Evolutionary conservation across 2,888 invertebrate species (phyloP).

Genomic region (Lordiphosa fenestrarum): DNA sequence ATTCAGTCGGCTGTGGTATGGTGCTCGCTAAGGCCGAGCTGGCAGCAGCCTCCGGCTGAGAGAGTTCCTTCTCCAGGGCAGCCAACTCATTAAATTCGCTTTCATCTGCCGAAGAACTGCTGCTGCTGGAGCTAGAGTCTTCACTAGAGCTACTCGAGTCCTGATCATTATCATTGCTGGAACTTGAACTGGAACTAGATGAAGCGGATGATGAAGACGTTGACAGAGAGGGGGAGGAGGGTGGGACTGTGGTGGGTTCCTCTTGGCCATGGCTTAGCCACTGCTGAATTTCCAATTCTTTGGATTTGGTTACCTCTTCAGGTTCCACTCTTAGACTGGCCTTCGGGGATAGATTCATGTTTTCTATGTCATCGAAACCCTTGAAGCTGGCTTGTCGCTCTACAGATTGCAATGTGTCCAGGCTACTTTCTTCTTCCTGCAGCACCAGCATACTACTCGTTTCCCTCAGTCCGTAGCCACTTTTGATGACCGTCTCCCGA

Average conservation of each 20-base stretch:
- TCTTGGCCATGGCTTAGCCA: conserved; percentile 44
- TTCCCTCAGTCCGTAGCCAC: conserved; percentile 39
- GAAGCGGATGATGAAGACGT: conserved; percentile 30
- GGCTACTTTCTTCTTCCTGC: conserved; percentile 27
- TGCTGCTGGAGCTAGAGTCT: conserved; percentile 14
- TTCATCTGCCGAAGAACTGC: conserved; percentile 29
- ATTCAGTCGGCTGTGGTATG: too few relatives aligned
- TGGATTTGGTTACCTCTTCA: conserved; percentile 18
- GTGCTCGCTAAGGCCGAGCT: not conserved
- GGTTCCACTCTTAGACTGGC: conserved; percentile 36
- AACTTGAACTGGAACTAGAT: conserved; percentile 37
- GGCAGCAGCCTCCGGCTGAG: conserved; percentile 33
- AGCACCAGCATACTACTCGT: conserved; percentile 4
- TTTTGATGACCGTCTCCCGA: conserved; percentile 62
- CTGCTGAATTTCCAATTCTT: conserved; percentile 46
- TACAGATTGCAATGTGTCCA: conserved; percentile 39
- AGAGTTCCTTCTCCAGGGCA: conserved; percentile 73
- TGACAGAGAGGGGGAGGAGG: conserved; percentile 21
- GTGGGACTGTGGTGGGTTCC: conserved; percentile 4
- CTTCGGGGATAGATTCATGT: conserved; percentile 50
- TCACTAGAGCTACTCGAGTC: conserved; percentile 21
- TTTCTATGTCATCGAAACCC: conserved; percentile 62
- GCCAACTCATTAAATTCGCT: conserved; percentile 73
- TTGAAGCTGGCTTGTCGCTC: conserved; percentile 48
- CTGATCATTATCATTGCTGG: conserved; percentile 35